A percentile compares a stretch with the other conserved stretches of the same genome.
Evolutionary conservation across 2,797 vertebrate genomes (phyloP).

Genomic region (Avahi laniger): DNA sequence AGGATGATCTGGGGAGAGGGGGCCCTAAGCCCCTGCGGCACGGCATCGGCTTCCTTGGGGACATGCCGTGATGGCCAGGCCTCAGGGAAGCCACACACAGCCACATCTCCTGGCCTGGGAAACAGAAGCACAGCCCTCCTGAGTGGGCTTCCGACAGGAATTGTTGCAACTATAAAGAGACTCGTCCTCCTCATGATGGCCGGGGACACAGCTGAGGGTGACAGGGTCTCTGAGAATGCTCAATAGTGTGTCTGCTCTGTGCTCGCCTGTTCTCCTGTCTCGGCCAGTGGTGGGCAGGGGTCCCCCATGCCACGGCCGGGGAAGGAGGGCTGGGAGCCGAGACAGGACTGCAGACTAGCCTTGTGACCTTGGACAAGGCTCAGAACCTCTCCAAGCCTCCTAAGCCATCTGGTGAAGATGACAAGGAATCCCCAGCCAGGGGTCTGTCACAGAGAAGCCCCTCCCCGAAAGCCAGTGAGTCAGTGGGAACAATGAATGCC

Average conservation of each 20-base stretch:
- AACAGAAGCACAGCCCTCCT: neutral
- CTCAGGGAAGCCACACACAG: neutral
- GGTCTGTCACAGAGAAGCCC: accelerated
- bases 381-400: neutral
- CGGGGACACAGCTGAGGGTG: neutral
- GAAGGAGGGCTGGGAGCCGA: neutral
- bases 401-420: neutral
- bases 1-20: neutral
- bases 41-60: accelerated
- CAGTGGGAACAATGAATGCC: neutral
- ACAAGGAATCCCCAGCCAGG: accelerated
- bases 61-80: neutral
- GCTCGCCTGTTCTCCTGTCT: neutral
- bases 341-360: neutral
- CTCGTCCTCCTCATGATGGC: neutral
- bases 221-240: neutral
- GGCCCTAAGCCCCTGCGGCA: neutral
- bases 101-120: neutral
- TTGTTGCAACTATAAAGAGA: accelerated
- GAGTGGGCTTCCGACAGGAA: neutral
- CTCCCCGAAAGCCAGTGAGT: neutral
- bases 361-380: neutral
- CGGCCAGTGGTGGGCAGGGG: neutral
- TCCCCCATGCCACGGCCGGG: neutral
- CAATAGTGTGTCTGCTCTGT: accelerated